Evolutionary conservation across 2,113 vertebrate genomes (phyloP), one percentile per base, ranked within the genome.

Genomic region (Cyprinodon brontotheroides): DNA sequence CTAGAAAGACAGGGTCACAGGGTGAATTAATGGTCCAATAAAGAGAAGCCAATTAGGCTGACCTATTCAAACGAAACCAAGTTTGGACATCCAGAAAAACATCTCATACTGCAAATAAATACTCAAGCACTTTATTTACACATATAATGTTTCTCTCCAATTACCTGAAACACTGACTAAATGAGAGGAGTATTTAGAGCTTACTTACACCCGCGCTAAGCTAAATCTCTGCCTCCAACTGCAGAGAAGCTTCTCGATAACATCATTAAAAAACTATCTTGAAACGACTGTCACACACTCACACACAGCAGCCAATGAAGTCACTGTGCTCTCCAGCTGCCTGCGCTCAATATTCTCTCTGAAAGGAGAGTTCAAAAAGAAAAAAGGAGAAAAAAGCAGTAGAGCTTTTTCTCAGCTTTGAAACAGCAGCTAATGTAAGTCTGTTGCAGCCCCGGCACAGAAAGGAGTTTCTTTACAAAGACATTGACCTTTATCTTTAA

Each of bases 331-430:
- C 80, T 77, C 77, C 85, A 83, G 77, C 78, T 80, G 86, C 82
- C 81, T 74, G 78, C 7, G 48, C 86, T 70, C 81, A 75, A 82
- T 75, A 89, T 88, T 90, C 81, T 79, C 85, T 83, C 75, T 82
- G 83, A 88, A 91, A 89, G 68, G 62, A 63, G 53, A 89, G 84
- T 90, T 91, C 84, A 92, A 90, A 91, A 86, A 89, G 87, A 86
- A 85, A 82, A 84, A 82, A 29, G 29, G 29, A 79, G 60, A 86
- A 86, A 85, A 84, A 82, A 79, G 53, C 80, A 61, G 68, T 17
- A 62, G 57, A 69, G 81, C 62, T 72, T 90, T 57, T 69, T 72
- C 78, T 77, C 67, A 8, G 77, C 87, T 89, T 92, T 91, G 89
- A 92, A 90, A 80, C 76, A 40, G 61, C 83, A 76, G 80, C 79